Evolutionary conservation across 2,797 vertebrate genomes (phyloP).

Genomic region (Numenius phaeopus): DNA sequence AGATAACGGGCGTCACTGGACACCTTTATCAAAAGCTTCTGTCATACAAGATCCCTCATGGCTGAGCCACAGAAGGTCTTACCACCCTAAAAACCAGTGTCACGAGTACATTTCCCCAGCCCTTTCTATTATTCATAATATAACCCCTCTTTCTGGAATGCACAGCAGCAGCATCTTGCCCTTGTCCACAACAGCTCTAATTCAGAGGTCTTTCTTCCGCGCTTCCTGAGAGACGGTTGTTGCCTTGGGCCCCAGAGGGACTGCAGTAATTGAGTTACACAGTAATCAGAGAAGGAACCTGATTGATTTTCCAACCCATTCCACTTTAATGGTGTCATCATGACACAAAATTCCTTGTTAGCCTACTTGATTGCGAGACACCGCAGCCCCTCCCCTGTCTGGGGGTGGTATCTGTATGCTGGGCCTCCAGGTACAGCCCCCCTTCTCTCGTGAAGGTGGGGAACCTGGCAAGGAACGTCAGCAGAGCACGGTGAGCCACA

Average conservation of each 20-base stretch:
- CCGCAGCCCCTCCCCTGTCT: background rate
- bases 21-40: background rate
- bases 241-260: constrained; percentile 21
- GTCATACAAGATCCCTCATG: background rate
- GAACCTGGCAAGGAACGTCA: background rate
- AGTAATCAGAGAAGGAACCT: constrained; percentile 52
- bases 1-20: background rate
- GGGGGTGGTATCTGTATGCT: background rate
- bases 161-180: background rate
- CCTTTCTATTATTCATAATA: background rate
- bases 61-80: background rate
- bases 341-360: background rate
- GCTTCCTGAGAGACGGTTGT: background rate
- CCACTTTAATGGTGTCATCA: constrained; percentile 47
- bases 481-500: background rate
- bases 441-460: background rate
- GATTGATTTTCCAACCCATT: constrained; percentile 59
- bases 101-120: background rate
- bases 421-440: background rate
- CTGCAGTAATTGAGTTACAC: constrained; percentile 36
- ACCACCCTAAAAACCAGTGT: background rate
- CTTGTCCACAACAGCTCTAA: background rate
- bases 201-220: background rate
- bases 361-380: background rate
- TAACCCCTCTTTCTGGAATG: background rate